Evolutionary conservation across 2,888 invertebrate species (phyloP), one percentile per base, ranked within the genome.

Genomic region (Stictocephala bisonia): DNA sequence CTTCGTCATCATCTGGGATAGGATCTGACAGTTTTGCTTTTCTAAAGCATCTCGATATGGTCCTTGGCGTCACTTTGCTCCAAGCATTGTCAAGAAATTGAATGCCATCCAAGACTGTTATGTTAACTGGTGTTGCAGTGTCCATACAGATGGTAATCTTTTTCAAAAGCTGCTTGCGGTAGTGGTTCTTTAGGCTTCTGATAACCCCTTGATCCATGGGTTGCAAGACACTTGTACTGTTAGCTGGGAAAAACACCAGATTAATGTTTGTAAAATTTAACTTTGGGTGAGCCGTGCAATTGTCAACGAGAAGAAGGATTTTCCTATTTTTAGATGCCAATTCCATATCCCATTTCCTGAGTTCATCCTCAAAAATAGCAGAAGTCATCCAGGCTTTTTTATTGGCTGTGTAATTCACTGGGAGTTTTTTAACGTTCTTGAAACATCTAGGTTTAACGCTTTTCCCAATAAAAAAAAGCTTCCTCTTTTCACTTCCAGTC

Each of bases 401-500:
- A 20, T 71, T 29, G 20, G 58, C 53, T 13, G 26, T 26, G 18
- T 71, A 71, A 58, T 29, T 60, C 11, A 29, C 53, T 26, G 58
- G 71, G 41, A 71, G 58, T 41, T 29, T 58, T 48, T 29, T 70
- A 9, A 67, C 53, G 24, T 66, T 64, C 40, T 69, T 69, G 22
- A 69, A 69, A 51, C 69, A 69, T 35, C 69, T 64, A n/a, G n/a
- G n/a, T n/a, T n/a, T n/a, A n/a, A 35, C 35, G 35, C 40, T 35
- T 64, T 64, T 35, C n/a, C 24, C 67, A 26, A 48, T 67, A 3
- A 48, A 22, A 9, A 48, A 15, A 48, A 50, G 48, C 71, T 80
- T 80, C 70, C 76, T 75, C 81, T 82, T 82, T 77, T 81, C 80
- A 75, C 78, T 76, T 29, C 82, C 82, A 76, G 74, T 77, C 78